Evolutionary conservation across 1,140 invertebrate species (phyloP), one percentile per base, ranked within the genome.

Genomic region (Sogatella furcifera): DNA sequence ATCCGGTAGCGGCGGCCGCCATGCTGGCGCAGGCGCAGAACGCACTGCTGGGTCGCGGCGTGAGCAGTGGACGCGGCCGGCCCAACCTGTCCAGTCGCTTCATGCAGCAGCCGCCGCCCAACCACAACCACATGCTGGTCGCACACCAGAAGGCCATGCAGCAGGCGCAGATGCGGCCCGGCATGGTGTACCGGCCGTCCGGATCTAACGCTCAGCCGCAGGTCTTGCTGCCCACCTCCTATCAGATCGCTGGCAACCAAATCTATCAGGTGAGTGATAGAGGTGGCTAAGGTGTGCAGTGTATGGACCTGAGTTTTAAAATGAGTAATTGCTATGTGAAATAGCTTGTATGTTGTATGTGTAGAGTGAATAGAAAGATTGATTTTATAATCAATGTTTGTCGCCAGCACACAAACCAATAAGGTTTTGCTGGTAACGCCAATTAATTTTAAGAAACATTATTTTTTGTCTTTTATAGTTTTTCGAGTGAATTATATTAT

Each of bases 261-360:
- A 75, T 83, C 65, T 83, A 79, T 73, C 80, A 82, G 78, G 81
- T 83, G 73, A 72, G 68, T 68, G n/a, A n/a, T n/a, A n/a, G n/a
- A n/a, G n/a, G n/a, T n/a, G n/a, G n/a, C n/a, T n/a, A n/a, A n/a
- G n/a, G n/a, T n/a, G n/a, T n/a, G n/a, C n/a, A n/a, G n/a, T n/a
- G n/a, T n/a, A n/a, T n/a, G n/a, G n/a, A n/a, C n/a, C n/a, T n/a
- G n/a, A n/a, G n/a, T n/a, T n/a, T n/a, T n/a, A n/a, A n/a, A n/a
- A n/a, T n/a, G n/a, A n/a, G n/a, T n/a, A n/a, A n/a, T n/a, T n/a
- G n/a, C n/a, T n/a, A n/a, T n/a, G n/a, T n/a, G n/a, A n/a, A n/a
- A n/a, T n/a, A n/a, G n/a, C n/a, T n/a, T n/a, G n/a, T n/a, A n/a
- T n/a, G n/a, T n/a, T n/a, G n/a, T n/a, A n/a, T n/a, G n/a, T n/a